Evolutionary conservation across 2,797 vertebrate species (phyloP), one percentile per base, ranked within the genome.

Genomic region (Adrianichthys oophorus): DNA sequence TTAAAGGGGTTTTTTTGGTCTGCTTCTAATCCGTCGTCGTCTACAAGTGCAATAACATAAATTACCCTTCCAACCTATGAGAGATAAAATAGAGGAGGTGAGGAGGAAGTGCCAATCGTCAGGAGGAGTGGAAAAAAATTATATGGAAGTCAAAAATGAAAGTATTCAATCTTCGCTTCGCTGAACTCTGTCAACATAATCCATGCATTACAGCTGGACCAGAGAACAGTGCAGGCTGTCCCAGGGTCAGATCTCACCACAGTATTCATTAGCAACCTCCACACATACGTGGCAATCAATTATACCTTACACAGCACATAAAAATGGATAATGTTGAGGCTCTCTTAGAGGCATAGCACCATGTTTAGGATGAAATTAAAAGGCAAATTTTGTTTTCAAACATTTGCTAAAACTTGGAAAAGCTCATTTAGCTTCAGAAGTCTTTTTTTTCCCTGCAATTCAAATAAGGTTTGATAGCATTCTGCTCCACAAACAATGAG

Each of bases 171-270:
- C 76, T n/a, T 78, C 74, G 70, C 85, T 79, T 74, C 68, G 29
- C 78, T 72, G 66, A 79, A 65, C 69, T 68, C 77, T 59, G 84
- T 90, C 87, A 90, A 70, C 85, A 88, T 90, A 85, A 88, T 86
- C 84, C 78, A 81, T 76, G 64, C 61, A 21, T 82, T 85, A 77
- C 85, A 77, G 61, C 74, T 81, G 81, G 84, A 79, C 77, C 59
- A 48, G 70, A 76, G 77, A 84, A 82, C 81, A 74, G 74, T 48
- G 56, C 79, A 48, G 82, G 89, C 84, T 80, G 50, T 61, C 74
- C 62, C 41, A 48, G 76, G 86, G 82, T 85, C 80, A 83, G 65
- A 65, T 51, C 68, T 75, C 67, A 56, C 67, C 68, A 73, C 73
- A 63, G 51, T 68, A 76, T 85, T 71, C 80, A 89, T 88, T 86